Evolutionary conservation across 2,888 invertebrate species (phyloP), one percentile per base, ranked within the genome.

Genomic region (Leucozona laternaria): DNA sequence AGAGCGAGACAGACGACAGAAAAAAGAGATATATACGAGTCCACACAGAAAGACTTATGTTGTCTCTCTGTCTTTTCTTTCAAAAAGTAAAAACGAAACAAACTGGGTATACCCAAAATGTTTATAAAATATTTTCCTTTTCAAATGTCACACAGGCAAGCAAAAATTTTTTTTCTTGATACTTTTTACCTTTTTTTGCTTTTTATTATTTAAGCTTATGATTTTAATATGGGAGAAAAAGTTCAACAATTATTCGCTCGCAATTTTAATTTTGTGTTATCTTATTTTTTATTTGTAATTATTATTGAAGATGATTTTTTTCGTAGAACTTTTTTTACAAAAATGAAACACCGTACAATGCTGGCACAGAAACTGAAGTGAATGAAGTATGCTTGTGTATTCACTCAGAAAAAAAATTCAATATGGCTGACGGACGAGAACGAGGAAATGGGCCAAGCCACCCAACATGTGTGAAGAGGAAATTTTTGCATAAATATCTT

Each of bases 321-420:
- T 13, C 3, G 11, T 37, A 13, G 13, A 37, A 37, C n/a, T n/a
- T 37, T 66, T 31, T 25, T 25, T 25, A 28, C 25, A 66, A 17
- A 64, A 45, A 48, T 66, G 25, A 70, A n/a, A 37, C 68, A 53
- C 53, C 40, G 20, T 43, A 40, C 57, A 20, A 20, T n/a, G 40
- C 68, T 53, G 40, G 37, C 50, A 40, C 45, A 71, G 45, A 64
- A 48, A 64, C 64, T 64, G 45, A 62, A 45, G 62, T 64, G 64
- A 64, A 43, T 64, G 43, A 45, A 22, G 28, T 28, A 62, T 62
- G 43, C n/a, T 28, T 25, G 62, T 43, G 10, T 62, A 25, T 28
- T 40, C 7, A n/a, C n/a, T n/a, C n/a, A n/a, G n/a, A 40, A 5
- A 17, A 22, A 40, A 60, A 43, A 25, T 62, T 43, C 37, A 60